phyloP scores from a whole-genome alignment of 2,888 invertebrate genomes.

The Leucophenga montana region DNA sequence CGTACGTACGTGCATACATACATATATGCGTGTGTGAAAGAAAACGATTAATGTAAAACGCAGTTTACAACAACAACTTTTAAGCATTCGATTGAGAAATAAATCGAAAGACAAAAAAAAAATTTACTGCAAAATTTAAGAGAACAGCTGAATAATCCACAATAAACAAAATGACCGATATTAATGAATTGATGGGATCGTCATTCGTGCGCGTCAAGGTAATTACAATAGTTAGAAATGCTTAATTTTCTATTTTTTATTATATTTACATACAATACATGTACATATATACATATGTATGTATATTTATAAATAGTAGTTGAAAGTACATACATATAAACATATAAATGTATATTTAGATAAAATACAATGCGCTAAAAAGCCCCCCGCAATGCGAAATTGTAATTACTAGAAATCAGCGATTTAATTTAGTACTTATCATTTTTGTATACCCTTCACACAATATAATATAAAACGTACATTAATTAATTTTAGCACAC shows the following conservation, averaged over 20 bases:
- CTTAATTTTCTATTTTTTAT: too few relatives aligned
- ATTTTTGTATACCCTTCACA: too few relatives aligned
- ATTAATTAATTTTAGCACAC: too few relatives aligned
- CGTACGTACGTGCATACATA: not conserved
- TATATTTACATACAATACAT: not conserved
- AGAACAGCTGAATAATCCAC: not conserved
- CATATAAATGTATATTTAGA: constrained; percentile 1
- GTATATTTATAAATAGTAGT: too few relatives aligned
- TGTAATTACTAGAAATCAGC: not conserved
- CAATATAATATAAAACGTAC: too few relatives aligned
- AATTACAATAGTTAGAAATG: constrained; percentile 31
- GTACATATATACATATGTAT: not conserved
- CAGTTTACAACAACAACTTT: constrained; percentile 20
- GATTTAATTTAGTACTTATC: too few relatives aligned
- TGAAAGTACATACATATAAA: constrained; percentile 1
- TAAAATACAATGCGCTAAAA: constrained; percentile 39
- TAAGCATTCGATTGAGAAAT: too few relatives aligned
- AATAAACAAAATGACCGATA: constrained; percentile 69
- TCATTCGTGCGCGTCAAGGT: constrained; percentile 72
- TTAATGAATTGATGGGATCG: constrained; percentile 70
- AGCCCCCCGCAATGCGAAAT: not conserved
- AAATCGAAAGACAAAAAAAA: not conserved
- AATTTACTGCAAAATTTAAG: not conserved
- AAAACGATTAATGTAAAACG: constrained; percentile 22
- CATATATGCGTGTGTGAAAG: constrained; percentile 24